A percentile compares a stretch with the other conserved stretches of the same genome.
These are phyloP conservation scores for Danionella dracula DNA, from an alignment of 2,797 vertebrate genomes.

Conservation along the genomic window DNA sequence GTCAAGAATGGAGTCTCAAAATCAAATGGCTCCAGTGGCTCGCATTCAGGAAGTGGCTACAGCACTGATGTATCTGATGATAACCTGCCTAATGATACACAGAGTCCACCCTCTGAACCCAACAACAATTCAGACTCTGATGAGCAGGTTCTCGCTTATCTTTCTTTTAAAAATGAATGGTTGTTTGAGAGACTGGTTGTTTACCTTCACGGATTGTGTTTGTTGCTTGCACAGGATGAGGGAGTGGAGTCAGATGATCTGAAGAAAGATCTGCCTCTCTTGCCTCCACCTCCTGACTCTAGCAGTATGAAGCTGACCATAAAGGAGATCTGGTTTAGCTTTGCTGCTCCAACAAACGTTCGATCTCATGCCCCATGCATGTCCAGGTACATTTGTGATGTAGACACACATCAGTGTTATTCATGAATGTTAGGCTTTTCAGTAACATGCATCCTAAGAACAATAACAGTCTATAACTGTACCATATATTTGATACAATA, in stretches of 20 bases:
- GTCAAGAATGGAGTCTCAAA: slow-evolving; percentile 79
- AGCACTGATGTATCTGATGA: slow-evolving; percentile 96
- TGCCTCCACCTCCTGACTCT: slow-evolving; percentile 95
- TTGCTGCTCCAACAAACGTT: slow-evolving; percentile 95
- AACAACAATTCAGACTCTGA: slow-evolving; percentile 86
- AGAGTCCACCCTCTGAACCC: slow-evolving; percentile 80
- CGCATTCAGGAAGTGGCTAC: slow-evolving; percentile 95
- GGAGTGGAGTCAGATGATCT: slow-evolving; percentile 97
- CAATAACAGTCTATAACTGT: no score
- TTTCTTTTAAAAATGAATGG: neutral
- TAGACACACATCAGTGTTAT: neutral
- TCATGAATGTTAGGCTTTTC: no score
- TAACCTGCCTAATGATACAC: slow-evolving; percentile 82
- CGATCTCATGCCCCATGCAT: slow-evolving; percentile 82
- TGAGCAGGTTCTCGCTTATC: slow-evolving; percentile 77
- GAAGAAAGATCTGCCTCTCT: slow-evolving; percentile 92
- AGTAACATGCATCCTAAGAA: no score
- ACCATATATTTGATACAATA: no score
- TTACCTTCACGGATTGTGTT: neutral
- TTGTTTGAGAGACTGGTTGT: neutral
- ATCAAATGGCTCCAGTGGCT: slow-evolving; percentile 89
- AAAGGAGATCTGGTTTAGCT: slow-evolving; percentile 98
- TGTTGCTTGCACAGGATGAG: slow-evolving; percentile 86
- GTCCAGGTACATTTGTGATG: slow-evolving; percentile 73
- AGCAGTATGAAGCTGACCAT: slow-evolving; percentile 98